These are phyloP conservation scores for Psophia crepitans DNA, from an alignment of 2,113 vertebrate species.

Conservation along the genomic window DNA sequence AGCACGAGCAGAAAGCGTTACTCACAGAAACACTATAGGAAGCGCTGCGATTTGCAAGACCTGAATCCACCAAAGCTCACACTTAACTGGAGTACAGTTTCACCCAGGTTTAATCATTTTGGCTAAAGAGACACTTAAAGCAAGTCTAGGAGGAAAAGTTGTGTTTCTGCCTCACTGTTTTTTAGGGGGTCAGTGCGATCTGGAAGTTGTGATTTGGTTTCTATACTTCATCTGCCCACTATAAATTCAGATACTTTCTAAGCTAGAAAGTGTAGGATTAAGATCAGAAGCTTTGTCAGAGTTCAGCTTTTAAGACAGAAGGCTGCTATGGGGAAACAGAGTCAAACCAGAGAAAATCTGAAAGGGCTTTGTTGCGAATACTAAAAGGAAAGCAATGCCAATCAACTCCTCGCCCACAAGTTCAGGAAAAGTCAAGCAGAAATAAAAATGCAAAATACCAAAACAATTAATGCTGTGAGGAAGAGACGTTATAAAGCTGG, in stretches of 20 bases:
- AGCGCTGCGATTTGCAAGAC: not conserved
- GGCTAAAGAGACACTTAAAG: not conserved
- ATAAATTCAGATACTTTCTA: not conserved
- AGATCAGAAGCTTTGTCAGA: not conserved
- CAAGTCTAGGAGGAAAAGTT: not conserved
- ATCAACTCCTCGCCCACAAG: not conserved
- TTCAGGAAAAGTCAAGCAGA: not conserved
- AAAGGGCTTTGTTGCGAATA: not conserved
- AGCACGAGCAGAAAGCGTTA: not conserved
- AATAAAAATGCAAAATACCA: not conserved
- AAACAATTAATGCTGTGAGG: not conserved
- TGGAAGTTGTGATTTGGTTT: not conserved
- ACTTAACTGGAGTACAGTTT: not conserved
- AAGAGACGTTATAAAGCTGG: not conserved
- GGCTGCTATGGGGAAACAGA: not conserved
- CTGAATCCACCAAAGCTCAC: not conserved
- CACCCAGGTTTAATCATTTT: not conserved
- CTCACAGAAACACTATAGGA: not conserved
- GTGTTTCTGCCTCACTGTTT: not conserved
- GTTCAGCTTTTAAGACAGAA: not conserved
- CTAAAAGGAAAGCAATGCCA: not conserved
- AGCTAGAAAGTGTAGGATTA: not conserved
- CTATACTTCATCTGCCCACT: not conserved
- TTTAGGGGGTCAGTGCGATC: not conserved
- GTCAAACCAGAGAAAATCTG: not conserved